phyloP scores from a whole-genome alignment of 2,113 vertebrate species.

The Trogon surrucura region DNA sequence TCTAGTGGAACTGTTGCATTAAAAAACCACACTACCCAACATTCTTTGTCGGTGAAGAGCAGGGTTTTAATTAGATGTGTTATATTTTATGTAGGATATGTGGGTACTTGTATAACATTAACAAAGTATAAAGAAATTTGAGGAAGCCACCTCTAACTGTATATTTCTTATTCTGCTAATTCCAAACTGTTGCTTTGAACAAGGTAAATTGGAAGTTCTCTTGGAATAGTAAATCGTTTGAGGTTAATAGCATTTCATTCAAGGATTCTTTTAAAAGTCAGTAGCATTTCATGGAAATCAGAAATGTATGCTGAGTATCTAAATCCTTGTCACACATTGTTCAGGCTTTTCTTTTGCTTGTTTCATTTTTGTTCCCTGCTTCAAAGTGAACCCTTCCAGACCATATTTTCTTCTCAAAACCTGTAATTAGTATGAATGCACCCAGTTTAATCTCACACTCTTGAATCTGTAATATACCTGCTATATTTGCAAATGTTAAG shows the following conservation, averaged over 20 bases:
- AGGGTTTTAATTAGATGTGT: neutral
- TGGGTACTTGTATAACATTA: neutral
- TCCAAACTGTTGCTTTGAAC: neutral
- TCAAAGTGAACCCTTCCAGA: neutral
- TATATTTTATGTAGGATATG: rapidly evolving
- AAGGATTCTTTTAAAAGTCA: neutral
- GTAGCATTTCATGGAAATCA: neutral
- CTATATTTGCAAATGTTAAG: neutral
- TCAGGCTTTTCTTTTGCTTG: neutral
- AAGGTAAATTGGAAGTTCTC: neutral
- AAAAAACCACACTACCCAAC: neutral
- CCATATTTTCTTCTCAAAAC: neutral
- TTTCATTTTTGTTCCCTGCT: neutral
- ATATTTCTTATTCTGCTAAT: neutral
- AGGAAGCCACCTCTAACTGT: neutral
- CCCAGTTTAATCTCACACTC: neutral
- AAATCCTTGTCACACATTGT: neutral
- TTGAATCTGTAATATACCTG: neutral
- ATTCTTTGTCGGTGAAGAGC: neutral
- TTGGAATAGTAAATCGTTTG: neutral
- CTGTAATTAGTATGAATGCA: neutral
- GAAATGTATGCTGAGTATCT: neutral
- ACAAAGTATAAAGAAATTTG: neutral
- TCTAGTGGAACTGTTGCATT: conserved; percentile 7
- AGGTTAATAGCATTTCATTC: neutral